These are phyloP conservation scores for Teleogryllus oceanicus DNA, from an alignment of 2,888 invertebrate genomes.

Conservation along the genomic window DNA sequence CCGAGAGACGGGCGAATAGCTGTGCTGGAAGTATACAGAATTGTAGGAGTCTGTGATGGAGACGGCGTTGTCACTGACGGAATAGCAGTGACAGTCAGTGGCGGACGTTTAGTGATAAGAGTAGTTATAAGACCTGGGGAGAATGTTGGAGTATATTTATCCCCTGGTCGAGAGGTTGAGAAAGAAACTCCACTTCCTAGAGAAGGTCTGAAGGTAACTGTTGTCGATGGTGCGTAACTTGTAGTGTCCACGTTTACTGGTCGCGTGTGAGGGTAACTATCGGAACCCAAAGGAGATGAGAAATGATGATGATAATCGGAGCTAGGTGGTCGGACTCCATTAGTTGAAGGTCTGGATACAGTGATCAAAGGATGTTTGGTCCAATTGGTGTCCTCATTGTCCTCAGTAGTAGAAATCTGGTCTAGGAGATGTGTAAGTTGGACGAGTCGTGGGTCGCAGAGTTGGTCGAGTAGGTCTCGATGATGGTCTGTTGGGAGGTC, in stretches of 20 bases:
- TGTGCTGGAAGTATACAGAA: slow-evolving; percentile 33
- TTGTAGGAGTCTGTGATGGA: slow-evolving; percentile 38
- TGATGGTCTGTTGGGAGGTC: neutral
- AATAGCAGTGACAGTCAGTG: slow-evolving; percentile 27
- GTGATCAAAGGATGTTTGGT: neutral
- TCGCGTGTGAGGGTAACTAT: neutral
- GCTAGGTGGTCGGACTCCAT: neutral
- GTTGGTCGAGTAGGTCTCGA: neutral
- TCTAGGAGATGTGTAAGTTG: neutral
- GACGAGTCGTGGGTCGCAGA: neutral
- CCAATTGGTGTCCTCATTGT: neutral
- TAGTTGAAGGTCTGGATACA: neutral
- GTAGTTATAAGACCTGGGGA: slow-evolving; percentile 3
- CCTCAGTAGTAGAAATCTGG: neutral
- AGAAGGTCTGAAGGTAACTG: slow-evolving; percentile 18
- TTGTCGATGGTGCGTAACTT: neutral
- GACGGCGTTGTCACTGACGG: slow-evolving; percentile 25
- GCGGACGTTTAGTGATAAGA: slow-evolving; percentile 35
- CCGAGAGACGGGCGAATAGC: neutral
- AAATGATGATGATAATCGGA: neutral
- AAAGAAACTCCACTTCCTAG: neutral
- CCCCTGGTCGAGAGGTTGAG: neutral
- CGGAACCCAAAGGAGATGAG: neutral
- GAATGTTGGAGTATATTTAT: neutral
- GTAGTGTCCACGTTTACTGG: neutral